Evolutionary conservation across 2,888 invertebrate species (phyloP), one percentile per base, ranked within the genome.

Genomic region (Branchinecta sandiegonensis): DNA sequence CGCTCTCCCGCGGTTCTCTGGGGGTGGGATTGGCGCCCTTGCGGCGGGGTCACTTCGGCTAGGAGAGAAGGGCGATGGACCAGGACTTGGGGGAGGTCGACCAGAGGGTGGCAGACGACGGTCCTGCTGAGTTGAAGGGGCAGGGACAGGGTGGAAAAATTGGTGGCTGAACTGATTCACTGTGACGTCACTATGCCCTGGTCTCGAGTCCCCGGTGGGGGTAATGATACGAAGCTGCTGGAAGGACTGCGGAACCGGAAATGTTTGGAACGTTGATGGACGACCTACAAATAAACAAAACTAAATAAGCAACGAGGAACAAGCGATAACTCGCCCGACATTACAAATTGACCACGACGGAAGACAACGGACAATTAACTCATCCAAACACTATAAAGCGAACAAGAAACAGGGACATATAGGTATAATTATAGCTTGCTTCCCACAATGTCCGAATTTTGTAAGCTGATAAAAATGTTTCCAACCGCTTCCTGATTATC

Each of bases 191-290:
- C 23, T 23, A 56, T 56, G 14, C 10, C 63, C 63, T n/a, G n/a
- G n/a, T 56, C 63, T 23, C 2, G 23, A 23, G 14, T 56, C 63
- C 23, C 63, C 23, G 23, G 14, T 56, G n/a, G 63, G 63, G n/a
- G 63, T 56, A 10, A 56, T 8, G n/a, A 56, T 56, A 10, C 63
- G 63, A 56, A 56, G 63, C 23, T 56, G 63, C 63, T 56, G 63
- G 63, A 56, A 56, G n/a, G 63, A 56, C 63, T 56, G 63, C 23
- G 63, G 63, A 56, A 56, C 63, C 23, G 63, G 63, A 23, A 56
- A 56, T 37, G 37, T 37, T 37, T 37, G 37, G 37, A 37, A 37
- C 37, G 37, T 37, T 37, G 37, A 37, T 37, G 37, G 37, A 37
- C 37, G 37, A 37, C 37, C 37, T 37, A 37, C 37, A 37, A 37